A percentile compares a stretch with the other conserved stretches of the same genome.
These are phyloP conservation scores for Turdus rufiventris DNA, from an alignment of 2,113 vertebrate genomes.

Conservation along the genomic window DNA sequence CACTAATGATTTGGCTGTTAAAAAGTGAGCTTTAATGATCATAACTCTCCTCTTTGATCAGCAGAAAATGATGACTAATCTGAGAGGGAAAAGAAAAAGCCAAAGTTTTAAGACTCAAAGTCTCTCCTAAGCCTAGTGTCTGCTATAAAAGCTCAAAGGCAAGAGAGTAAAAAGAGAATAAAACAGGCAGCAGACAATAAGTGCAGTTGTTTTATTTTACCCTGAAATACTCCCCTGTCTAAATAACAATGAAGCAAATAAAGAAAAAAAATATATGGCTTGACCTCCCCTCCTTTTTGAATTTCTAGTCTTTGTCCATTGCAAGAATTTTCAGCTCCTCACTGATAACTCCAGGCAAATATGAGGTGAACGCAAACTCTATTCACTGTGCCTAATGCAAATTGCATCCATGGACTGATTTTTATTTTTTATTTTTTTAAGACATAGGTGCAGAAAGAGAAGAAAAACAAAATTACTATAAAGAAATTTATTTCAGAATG, in stretches of 20 bases:
- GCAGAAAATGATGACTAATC: slow-evolving; percentile 8
- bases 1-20: slow-evolving; percentile 45
- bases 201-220: background rate
- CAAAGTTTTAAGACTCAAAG: background rate
- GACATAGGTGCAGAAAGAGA: background rate
- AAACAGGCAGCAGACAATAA: background rate
- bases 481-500: background rate
- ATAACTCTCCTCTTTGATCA: slow-evolving; percentile 37
- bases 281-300: background rate
- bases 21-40: slow-evolving; percentile 18
- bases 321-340: background rate
- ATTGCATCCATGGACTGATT: fast-evolving
- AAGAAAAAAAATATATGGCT: background rate
- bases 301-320: background rate
- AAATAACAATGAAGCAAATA: background rate
- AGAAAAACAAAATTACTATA: background rate
- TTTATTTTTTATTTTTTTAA: background rate
- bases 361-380: background rate
- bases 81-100: background rate
- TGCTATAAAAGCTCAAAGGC: background rate
- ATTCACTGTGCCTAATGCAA: fast-evolving
- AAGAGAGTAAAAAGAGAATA: background rate
- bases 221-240: background rate
- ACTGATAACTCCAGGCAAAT: background rate
- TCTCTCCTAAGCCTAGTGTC: background rate